These are phyloP conservation scores for Erebia ligea DNA, from an alignment of 2,888 invertebrate species.

Conservation along the genomic window DNA sequence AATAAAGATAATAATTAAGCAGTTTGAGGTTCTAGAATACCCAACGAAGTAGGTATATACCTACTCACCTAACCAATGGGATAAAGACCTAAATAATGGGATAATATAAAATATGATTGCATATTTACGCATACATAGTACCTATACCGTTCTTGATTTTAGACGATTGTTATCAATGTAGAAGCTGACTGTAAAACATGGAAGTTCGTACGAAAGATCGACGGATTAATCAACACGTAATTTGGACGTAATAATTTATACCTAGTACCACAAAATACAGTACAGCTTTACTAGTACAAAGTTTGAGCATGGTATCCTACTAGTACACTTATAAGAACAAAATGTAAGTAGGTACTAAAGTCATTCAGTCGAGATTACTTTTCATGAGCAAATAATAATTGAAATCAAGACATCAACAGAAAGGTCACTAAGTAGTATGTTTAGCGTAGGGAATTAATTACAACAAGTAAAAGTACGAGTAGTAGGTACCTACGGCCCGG, in stretches of 20 bases:
- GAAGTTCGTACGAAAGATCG: constrained; percentile 39
- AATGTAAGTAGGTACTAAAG: not conserved
- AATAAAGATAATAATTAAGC: no score
- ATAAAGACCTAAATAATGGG: no score
- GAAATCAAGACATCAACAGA: not conserved
- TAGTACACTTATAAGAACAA: constrained; percentile 9
- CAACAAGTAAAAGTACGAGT: no score
- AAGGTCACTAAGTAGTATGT: no score
- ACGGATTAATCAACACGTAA: constrained; percentile 41
- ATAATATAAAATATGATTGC: not conserved
- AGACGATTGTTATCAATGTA: not conserved
- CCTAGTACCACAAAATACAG: constrained; percentile 3
- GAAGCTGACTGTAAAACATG: constrained; percentile 3
- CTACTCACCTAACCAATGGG: no score
- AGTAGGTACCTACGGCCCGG: no score
- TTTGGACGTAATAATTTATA: constrained; percentile 43
- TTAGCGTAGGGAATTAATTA: no score
- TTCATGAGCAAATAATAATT: constrained; percentile 1
- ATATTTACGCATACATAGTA: not conserved
- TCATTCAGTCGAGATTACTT: constrained; percentile 3
- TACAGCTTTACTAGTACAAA: constrained; percentile 10
- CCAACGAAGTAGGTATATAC: no score
- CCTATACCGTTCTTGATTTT: not conserved
- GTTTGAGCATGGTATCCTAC: constrained; percentile 38
- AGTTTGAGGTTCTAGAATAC: no score